phyloP scores from a whole-genome alignment of 1,140 invertebrate genomes.

The Drosophila malerkotliana region DNA sequence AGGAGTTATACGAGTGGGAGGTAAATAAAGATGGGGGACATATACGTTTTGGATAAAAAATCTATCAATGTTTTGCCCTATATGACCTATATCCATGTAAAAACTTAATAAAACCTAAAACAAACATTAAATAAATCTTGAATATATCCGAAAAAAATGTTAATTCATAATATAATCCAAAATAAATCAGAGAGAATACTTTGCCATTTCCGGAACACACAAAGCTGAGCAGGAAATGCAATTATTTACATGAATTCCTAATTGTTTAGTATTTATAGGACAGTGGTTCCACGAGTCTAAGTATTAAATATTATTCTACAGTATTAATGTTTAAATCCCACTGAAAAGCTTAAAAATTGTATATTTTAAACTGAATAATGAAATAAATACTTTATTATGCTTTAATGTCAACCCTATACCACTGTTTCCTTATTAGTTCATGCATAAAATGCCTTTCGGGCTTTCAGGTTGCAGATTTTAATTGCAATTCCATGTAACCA shows the following conservation, averaged over 20 bases:
- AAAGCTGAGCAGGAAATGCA: slow-evolving; percentile 7
- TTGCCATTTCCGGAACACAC: slow-evolving; percentile 1
- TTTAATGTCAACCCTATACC: background rate
- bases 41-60: background rate
- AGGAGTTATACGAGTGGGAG: no score
- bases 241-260: slow-evolving; percentile 41
- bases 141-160: background rate
- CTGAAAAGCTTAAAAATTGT: no score
- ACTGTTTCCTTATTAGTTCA: slow-evolving; percentile 15
- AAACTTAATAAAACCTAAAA: background rate
- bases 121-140: no score
- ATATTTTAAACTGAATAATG: no score
- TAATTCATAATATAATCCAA: background rate
- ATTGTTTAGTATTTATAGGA: slow-evolving; percentile 23
- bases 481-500: slow-evolving; percentile 59
- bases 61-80: background rate
- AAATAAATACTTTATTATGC: no score
- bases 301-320: no score
- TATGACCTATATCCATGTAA: background rate
- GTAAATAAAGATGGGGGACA: background rate
- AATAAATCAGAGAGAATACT: background rate
- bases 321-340: no score
- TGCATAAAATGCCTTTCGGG: slow-evolving; percentile 46
- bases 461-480: slow-evolving; percentile 47
- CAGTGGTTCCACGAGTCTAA: background rate